phyloP scores from a whole-genome alignment of 2,797 vertebrate genomes.

The Spatula versicolor region DNA sequence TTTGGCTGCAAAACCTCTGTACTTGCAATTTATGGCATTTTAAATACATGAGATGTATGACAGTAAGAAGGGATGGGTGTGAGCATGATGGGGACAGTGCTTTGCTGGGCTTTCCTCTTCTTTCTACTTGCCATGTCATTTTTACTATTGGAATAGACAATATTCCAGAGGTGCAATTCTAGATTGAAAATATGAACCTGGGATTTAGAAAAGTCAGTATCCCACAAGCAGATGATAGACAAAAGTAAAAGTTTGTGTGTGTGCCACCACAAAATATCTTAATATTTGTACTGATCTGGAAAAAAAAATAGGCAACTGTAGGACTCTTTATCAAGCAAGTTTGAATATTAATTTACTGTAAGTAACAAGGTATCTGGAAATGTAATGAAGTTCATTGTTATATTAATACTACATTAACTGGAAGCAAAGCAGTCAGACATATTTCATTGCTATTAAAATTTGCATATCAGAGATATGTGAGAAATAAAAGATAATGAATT shows the following conservation, averaged over 20 bases:
- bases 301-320: neutral
- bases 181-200: neutral
- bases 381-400: constrained; percentile 20
- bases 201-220: neutral
- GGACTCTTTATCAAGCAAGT: neutral
- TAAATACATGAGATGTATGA: neutral
- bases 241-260: neutral
- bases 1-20: neutral
- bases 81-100: neutral
- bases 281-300: neutral
- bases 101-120: neutral
- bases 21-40: neutral
- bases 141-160: neutral
- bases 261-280: neutral
- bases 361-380: constrained; percentile 9
- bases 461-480: constrained; percentile 15
- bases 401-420: constrained; percentile 33
- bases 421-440: constrained; percentile 1
- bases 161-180: neutral
- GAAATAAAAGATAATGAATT: constrained; percentile 50
- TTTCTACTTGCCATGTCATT: neutral
- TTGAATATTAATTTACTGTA: neutral
- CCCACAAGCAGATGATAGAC: neutral
- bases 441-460: constrained; percentile 48
- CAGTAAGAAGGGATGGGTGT: neutral